Percentiles rank a stretch among this genome's conserved stretches.
These are phyloP conservation scores for Tricholaema leucomelas DNA, from an alignment of 2,113 vertebrate species.

Conservation along the genomic window DNA sequence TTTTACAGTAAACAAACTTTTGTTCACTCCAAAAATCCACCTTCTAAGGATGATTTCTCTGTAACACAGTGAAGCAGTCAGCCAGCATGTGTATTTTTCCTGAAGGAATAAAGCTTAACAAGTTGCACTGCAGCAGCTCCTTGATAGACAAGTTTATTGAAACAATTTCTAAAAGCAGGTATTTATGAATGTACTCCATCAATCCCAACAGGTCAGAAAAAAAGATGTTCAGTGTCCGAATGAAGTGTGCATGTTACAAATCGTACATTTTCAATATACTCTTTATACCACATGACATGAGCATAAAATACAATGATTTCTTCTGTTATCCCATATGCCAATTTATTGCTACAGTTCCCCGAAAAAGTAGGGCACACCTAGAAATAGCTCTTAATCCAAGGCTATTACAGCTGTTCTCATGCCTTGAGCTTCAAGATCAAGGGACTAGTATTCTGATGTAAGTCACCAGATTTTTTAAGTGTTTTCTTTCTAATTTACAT, in stretches of 20 bases:
- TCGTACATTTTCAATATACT: neutral
- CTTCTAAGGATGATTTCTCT: neutral
- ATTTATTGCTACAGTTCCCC: conserved; percentile 33
- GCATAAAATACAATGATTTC: conserved; percentile 33
- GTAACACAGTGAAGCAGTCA: neutral
- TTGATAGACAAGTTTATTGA: conserved; percentile 19
- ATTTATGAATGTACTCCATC: neutral
- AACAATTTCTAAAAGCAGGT: conserved; percentile 34
- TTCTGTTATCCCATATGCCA: conserved; percentile 5
- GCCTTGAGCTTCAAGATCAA: neutral
- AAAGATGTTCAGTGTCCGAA: conserved; percentile 15
- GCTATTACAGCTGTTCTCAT: neutral
- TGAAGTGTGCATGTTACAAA: neutral
- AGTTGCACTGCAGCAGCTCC: neutral
- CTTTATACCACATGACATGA: conserved; percentile 38
- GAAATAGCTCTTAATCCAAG: neutral
- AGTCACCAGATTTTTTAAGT: neutral
- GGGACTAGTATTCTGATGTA: neutral
- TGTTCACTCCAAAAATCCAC: neutral
- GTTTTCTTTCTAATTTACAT: neutral
- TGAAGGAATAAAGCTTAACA: neutral
- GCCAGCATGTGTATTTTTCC: neutral
- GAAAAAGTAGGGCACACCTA: neutral
- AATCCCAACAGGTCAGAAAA: conserved; percentile 15
- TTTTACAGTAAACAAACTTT: neutral